Base-by-base conservation (phyloP, 1,140 invertebrate species). In the Araneus ventricosus region DNA sequence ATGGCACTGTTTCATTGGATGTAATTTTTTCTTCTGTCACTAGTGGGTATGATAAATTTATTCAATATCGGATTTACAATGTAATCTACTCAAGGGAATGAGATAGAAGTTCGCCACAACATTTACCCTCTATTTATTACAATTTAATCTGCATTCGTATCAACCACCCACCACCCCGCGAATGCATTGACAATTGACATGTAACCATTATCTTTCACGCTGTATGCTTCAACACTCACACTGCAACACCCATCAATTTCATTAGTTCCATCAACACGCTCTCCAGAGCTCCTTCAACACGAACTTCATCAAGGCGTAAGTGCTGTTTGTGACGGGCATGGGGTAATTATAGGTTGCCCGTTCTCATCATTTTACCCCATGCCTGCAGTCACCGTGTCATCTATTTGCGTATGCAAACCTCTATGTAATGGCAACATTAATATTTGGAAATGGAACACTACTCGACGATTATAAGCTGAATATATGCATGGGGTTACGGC, bases 401-500 rank as follows among this genome's bases (percentile, higher is more conserved):
- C 70, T 75, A 75, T 75, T 75, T 75, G 34, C 20, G 70, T 75
- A 75, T 17, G 70, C 70, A 75, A 34, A 30, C 70, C 70, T 37
- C 30, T 75, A 75, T 75, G 70, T 75, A 75, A 75, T 75, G 70
- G 70, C 22, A 75, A 75, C 70, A 37, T 75, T 75, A 75, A 75
- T 75, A 75, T 75, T 75, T 75, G 70, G 70, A 75, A 75, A 34
- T 75, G 30, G 70, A 37, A 34, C 70, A 37, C 70, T 34, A 37
- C 30, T 37, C 70, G 70, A 30, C 30, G 70, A 75, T 75, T 75
- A 75, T 75, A 75, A 34, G 70, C 30, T 75, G 70, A 75, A 75
- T 75, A 75, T 75, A 75, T 75, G 70, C 70, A 75, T 75, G 70
- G 30, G 22, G 70, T 37, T 34, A 30, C 20, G 34, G 20, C 70